phyloP scores from a whole-genome alignment of 2,888 invertebrate genomes.

The Nebria salina region DNA sequence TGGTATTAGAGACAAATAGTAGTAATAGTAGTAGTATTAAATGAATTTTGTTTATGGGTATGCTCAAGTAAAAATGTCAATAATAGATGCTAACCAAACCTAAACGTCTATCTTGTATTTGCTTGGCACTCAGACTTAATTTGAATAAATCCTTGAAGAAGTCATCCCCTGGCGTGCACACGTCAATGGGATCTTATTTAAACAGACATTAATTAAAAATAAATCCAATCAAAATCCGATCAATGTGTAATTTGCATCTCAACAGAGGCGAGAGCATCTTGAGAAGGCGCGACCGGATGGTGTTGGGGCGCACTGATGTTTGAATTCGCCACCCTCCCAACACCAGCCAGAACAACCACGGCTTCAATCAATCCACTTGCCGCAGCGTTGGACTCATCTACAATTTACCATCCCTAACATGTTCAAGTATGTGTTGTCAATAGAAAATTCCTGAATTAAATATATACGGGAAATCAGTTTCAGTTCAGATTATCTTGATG shows the following conservation, averaged over 20 bases:
- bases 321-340: slow-evolving; percentile 14
- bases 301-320: slow-evolving; percentile 34
- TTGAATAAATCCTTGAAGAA: slow-evolving; percentile 18
- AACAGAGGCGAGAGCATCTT: slow-evolving; percentile 35
- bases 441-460: too few relatives aligned
- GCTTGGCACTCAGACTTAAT: background rate
- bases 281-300: slow-evolving; percentile 33
- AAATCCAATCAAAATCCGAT: slow-evolving; percentile 56
- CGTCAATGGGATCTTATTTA: slow-evolving; percentile 48
- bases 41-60: too few relatives aligned
- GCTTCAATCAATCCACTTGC: slow-evolving; percentile 7
- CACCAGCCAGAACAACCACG: slow-evolving; percentile 5
- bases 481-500: too few relatives aligned
- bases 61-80: background rate
- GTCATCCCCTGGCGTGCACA: slow-evolving; percentile 26
- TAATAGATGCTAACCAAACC: background rate
- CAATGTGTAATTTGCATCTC: slow-evolving; percentile 46
- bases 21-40: too few relatives aligned
- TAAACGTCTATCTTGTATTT: background rate
- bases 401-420: background rate
- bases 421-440: background rate
- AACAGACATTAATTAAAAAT: slow-evolving; percentile 55
- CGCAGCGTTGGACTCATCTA: slow-evolving; percentile 10
- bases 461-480: too few relatives aligned
- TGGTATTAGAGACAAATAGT: too few relatives aligned